A percentile compares a stretch with the other conserved stretches of the same genome.
These are phyloP conservation scores for Toxostoma redivivum DNA, from an alignment of 2,113 vertebrate genomes.

Conservation along the genomic window DNA sequence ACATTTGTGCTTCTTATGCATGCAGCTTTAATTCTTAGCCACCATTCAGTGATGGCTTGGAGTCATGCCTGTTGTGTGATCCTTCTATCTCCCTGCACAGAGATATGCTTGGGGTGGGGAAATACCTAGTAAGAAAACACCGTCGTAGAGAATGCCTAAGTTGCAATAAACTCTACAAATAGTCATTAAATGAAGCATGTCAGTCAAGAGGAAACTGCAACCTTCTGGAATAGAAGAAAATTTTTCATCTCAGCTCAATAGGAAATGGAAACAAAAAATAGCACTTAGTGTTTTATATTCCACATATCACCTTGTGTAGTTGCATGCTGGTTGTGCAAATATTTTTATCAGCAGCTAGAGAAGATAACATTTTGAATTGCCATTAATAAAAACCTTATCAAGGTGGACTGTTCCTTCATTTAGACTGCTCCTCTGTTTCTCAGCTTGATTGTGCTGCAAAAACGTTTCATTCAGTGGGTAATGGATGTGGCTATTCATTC, in stretches of 20 bases:
- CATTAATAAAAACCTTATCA: background rate
- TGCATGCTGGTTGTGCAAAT: background rate
- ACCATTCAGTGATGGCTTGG: background rate
- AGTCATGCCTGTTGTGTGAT: constrained; percentile 37
- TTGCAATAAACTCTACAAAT: background rate
- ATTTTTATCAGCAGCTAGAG: background rate
- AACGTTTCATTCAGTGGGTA: background rate
- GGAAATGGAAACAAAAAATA: background rate
- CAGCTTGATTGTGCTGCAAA: background rate
- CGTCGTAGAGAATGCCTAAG: background rate
- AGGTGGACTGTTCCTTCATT: background rate
- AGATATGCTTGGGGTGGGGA: background rate
- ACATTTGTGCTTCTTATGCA: background rate
- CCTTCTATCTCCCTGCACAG: background rate
- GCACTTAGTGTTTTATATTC: background rate
- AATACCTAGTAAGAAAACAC: background rate
- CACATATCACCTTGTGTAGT: background rate
- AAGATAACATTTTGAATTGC: background rate
- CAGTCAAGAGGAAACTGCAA: background rate
- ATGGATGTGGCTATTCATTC: background rate
- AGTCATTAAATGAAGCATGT: background rate
- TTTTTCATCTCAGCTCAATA: background rate
- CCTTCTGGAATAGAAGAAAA: background rate
- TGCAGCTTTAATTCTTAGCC: constrained; percentile 11
- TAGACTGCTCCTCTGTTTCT: background rate